Base-by-base conservation (phyloP, 2,888 invertebrate species). In the Argyra leucocephala region DNA sequence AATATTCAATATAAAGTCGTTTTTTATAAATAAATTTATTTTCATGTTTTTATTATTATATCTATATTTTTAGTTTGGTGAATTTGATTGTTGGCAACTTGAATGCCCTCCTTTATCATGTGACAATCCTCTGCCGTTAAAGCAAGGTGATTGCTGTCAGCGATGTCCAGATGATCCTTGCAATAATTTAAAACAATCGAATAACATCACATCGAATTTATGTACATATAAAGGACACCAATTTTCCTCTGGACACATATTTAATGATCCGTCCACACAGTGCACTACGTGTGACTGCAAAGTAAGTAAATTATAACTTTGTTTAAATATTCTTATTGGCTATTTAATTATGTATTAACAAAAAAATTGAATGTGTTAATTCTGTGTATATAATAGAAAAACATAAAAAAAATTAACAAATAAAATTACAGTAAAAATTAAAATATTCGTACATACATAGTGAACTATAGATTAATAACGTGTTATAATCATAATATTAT, bases 31-130 rank as follows among this genome's bases (percentile, higher is more conserved):
- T 31, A 31, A 7, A 31, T 31, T 10, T 26, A 26, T 31, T 31
- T 31, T 2, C 31, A 31, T 31, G 12, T 31, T 31, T 31, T 31
- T 31, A 31, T 7, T 48, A 18, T 48, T 48, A 12, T 12, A 37
- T 12, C n/a, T 48, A 1, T 48, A 15, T 48, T 58, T 58, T 58
- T 79, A 90, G 88, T 83, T 89, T 74, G 93, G 93, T 63, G 91
- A 93, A 81, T 87, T 90, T 72, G 93, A 93, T 83, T 93, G 93
- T 78, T 92, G 91, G 90, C 88, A 89, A 74, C 84, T 91, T 78
- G 88, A 89, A 77, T 93, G 93, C 79, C 91, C 90, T 72, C 85
- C 85, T 63, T 79, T 86, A 65, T 81, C 83, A 64, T 89, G 89
- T 76, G 80, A 82, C 67, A 84, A 85, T 71, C 85, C 86, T 4